Conservation (phyloP, 2,888 invertebrate genomes). For the Ceraclea dissimilis region DNA sequence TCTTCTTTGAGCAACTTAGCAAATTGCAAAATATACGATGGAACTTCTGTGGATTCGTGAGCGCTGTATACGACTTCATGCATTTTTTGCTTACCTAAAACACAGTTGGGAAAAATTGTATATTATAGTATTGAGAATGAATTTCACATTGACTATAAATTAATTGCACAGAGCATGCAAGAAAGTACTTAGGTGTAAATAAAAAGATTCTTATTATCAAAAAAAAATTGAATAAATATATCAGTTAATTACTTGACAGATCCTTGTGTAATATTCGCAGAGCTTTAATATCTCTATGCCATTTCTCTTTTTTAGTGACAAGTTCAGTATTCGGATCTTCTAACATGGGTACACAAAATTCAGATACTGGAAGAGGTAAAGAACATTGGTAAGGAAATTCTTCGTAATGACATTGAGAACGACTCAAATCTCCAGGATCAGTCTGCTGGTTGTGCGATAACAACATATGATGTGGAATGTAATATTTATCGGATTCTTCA, state of each 20-base stretch:
- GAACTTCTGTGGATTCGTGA: conserved; percentile 24
- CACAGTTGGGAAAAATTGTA: neutral
- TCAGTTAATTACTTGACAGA: neutral
- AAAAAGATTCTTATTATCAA: no score
- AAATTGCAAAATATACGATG: conserved; percentile 35
- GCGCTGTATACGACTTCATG: conserved; percentile 1
- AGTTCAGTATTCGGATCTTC: conserved; percentile 36
- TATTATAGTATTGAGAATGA: neutral
- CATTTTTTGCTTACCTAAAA: conserved; percentile 8
- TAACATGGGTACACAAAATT: conserved; percentile 29
- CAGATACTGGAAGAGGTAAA: conserved; percentile 36
- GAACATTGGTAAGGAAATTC: conserved; percentile 36
- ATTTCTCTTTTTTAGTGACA: conserved; percentile 34
- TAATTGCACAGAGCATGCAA: no score
- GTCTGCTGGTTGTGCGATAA: conserved; percentile 16
- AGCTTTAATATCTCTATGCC: conserved; percentile 29
- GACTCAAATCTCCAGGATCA: neutral
- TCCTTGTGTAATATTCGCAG: conserved; percentile 20
- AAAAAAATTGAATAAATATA: no score
- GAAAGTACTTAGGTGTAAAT: no score
- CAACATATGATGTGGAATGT: conserved; percentile 16
- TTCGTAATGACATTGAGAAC: conserved; percentile 25
- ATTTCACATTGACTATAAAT: no score
- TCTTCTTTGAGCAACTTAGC: conserved; percentile 37
- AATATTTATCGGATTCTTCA: neutral